These are phyloP conservation scores for Austrofundulus limnaeus DNA, from an alignment of 2,113 vertebrate genomes.

Conservation along the genomic window DNA sequence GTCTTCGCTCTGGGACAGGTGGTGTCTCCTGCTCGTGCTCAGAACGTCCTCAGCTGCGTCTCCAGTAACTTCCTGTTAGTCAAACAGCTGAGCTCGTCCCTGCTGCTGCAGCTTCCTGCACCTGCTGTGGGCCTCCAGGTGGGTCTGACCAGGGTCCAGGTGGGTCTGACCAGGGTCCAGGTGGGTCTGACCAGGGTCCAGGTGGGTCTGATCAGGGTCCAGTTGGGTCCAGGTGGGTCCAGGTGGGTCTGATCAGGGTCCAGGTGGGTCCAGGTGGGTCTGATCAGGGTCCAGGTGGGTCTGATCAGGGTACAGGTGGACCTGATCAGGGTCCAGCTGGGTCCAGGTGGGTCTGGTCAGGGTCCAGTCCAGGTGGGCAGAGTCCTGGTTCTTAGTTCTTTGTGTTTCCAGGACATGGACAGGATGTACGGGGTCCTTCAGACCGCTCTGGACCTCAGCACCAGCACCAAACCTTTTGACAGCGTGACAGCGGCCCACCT, in stretches of 20 bases:
- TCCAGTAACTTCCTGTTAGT: conserved; percentile 95
- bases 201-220: too few species aligned
- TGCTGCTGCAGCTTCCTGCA: conserved; percentile 84
- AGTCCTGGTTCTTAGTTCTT: neutral
- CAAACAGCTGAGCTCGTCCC: conserved; percentile 84
- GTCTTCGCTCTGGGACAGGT: conserved; percentile 82
- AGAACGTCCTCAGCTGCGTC: conserved; percentile 85
- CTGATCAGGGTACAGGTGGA: too few species aligned
- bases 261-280: too few species aligned
- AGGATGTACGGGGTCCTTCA: conserved; percentile 77
- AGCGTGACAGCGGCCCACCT: conserved; percentile 92
- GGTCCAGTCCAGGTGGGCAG: too few species aligned
- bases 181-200: neutral
- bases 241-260: too few species aligned
- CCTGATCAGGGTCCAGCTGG: too few species aligned
- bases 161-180: too few species aligned
- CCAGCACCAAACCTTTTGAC: conserved; percentile 92
- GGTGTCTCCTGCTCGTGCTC: conserved; percentile 79
- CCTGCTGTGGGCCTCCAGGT: conserved; percentile 84
- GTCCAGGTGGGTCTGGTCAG: too few species aligned
- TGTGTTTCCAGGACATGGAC: conserved; percentile 72
- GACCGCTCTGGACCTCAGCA: conserved; percentile 88
- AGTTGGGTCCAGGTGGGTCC: too few species aligned
- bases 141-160: neutral
- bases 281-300: too few species aligned